Base-by-base conservation (phyloP, 2,113 vertebrate genomes). In the Salvator merianae region DNA sequence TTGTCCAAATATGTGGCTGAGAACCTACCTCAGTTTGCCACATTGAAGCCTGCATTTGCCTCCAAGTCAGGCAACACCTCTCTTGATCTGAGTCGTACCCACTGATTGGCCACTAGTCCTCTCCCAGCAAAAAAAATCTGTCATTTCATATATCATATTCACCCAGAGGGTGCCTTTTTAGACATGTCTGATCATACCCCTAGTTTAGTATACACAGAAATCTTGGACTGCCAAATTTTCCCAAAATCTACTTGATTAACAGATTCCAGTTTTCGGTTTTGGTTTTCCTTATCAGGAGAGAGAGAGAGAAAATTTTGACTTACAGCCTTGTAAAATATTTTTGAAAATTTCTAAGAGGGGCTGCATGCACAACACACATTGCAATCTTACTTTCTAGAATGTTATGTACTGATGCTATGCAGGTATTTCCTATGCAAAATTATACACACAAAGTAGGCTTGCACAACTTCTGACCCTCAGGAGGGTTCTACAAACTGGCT, bases 161-260 rank as follows among this genome's bases (percentile, higher is more conserved):
- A n/a, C n/a, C n/a, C n/a, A n/a, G 26, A 66, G n/a, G n/a, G n/a
- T n/a, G n/a, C n/a, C n/a, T n/a, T n/a, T n/a, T n/a, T n/a, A n/a
- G n/a, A n/a, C n/a, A n/a, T n/a, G n/a, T n/a, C n/a, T n/a, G n/a
- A n/a, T n/a, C n/a, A n/a, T n/a, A n/a, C n/a, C n/a, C n/a, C 34
- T 76, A 85, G 83, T 90, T 90, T 91, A 89, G 84, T 32, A 53
- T 84, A 74, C 83, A 63, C 36, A 86, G 87, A 88, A 71, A 80
- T 88, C 86, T 89, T 88, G 90, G 89, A 88, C 75, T 14, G 22
- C 18, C 53, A 53, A n/a, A 50, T 68, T 68, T 47, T 47, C 77
- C 43, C 62, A 80, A 22, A 34, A 53, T 34, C 3, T 34, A 80
- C 14, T 18, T 63, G 16, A 62, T 18, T 38, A 14, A 62, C 59